phyloP scores from a whole-genome alignment of 2,888 invertebrate species.

The Hesperia comma region DNA sequence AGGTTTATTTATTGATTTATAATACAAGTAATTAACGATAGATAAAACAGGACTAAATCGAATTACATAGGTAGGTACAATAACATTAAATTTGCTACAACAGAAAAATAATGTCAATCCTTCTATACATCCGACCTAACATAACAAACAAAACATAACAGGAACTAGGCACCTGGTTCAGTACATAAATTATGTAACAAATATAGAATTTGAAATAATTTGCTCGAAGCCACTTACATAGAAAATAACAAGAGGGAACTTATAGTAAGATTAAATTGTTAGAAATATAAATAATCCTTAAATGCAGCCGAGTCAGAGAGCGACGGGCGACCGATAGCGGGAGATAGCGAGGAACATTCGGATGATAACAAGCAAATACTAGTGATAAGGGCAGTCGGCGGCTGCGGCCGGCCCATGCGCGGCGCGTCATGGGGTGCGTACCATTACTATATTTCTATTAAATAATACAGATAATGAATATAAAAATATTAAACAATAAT shows the following conservation, averaged over 20 bases:
- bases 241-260: constrained; percentile 39
- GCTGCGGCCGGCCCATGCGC: constrained; percentile 19
- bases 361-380: constrained; percentile 49
- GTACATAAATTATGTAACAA: constrained; percentile 25
- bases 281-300: constrained; percentile 43
- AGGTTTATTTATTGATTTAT: constrained; percentile 43
- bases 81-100: neutral
- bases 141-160: constrained; percentile 27
- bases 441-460: constrained; percentile 19
- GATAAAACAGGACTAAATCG: constrained; percentile 16
- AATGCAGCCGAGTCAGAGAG: constrained; percentile 52
- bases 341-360: constrained; percentile 12
- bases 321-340: constrained; percentile 41
- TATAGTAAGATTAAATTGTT: constrained; percentile 34
- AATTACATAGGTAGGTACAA: constrained; percentile 6
- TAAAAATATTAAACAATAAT: constrained; percentile 5
- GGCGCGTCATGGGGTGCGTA: constrained; percentile 35
- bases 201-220: constrained; percentile 30
- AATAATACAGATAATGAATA: neutral
- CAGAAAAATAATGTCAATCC: constrained; percentile 26
- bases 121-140: constrained; percentile 18
- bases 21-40: constrained; percentile 40
- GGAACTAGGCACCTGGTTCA: constrained; percentile 28
- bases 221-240: constrained; percentile 41
- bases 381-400: constrained; percentile 54